Base-by-base conservation (phyloP, 2,113 vertebrate species). In the Sceloporus undulatus region DNA sequence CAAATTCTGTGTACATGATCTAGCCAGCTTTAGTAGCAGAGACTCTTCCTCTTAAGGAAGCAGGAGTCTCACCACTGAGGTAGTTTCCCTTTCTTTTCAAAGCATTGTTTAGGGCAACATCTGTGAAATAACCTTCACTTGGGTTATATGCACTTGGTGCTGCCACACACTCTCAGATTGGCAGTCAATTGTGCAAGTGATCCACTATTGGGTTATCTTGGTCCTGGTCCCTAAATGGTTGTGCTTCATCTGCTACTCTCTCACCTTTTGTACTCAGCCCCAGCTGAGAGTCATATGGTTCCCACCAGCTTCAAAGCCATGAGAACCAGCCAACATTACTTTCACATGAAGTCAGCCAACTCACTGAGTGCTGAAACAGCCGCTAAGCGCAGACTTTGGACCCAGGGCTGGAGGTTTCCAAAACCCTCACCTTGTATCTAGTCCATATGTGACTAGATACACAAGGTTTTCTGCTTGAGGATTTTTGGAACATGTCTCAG, bases 311-410 rank as follows among this genome's bases (percentile, higher is more conserved):
- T 86, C 76, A 70, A 70, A 86, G 85, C 9, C 7, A 52, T 56
- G 76, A 79, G 70, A 54, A 71, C 65, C 16, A 79, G 76, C 85
- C 77, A 86, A 71, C 29, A 56, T 86, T 86, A 34, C 23, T 86
- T 86, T 86, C 77, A 71, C 48, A 79, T 79, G 85, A 71, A 71
- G 65, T 79, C n/a, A 86, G 42, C 13, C 42, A 40, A 25, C n/a
- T 71, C 79, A 48, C 65, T 71, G 77, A 79, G 65, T 71, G 77
- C 75, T 79, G 21, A 56, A 86, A 86, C 66, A 79, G 77, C 48
- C 79, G 65, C 65, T 27, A 70, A 79, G 40, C 34, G 52, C 6
- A 83, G 66, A 76, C 74, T 77, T 78, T 85, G 38, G 42, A 29
- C 13, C 21, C 27, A 59, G 25, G 70, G 54, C 59, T 56, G 5